Conservation (phyloP, 2,113 vertebrate genomes). For the Copsychus sechellarum region DNA sequence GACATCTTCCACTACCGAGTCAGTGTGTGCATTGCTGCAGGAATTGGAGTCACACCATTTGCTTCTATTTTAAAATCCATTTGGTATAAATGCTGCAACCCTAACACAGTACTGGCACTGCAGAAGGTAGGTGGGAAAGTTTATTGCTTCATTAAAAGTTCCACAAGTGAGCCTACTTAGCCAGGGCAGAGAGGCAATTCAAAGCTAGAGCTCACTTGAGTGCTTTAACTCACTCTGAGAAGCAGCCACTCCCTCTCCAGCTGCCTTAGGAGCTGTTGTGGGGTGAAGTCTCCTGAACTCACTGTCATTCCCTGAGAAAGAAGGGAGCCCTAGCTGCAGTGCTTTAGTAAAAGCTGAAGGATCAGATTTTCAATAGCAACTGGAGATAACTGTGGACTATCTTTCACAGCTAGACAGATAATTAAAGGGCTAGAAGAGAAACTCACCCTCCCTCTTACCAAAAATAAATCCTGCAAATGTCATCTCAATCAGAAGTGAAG, state of each 20-base stretch:
- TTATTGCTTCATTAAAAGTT: not conserved
- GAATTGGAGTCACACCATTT: slow-evolving; percentile 82
- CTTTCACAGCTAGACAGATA: not conserved
- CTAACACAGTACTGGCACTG: slow-evolving; percentile 30
- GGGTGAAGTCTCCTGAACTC: not conserved
- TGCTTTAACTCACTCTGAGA: not conserved
- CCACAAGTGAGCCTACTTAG: not conserved
- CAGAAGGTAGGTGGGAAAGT: slow-evolving; percentile 74
- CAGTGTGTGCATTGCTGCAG: slow-evolving; percentile 79
- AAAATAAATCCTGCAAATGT: not conserved
- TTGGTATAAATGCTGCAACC: slow-evolving; percentile 69
- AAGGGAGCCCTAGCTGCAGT: not conserved
- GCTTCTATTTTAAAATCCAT: slow-evolving; percentile 81
- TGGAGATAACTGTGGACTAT: not conserved
- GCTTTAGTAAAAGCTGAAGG: not conserved
- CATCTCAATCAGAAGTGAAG: not conserved
- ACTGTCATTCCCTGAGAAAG: not conserved
- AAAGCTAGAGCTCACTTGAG: not conserved
- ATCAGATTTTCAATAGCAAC: not conserved
- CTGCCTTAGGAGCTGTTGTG: not conserved
- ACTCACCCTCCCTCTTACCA: not conserved
- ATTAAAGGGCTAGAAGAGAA: not conserved
- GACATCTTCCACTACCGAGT: slow-evolving; percentile 75
- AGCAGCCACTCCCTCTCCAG: not conserved
- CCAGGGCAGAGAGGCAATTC: not conserved